Conservation (phyloP, 2,888 invertebrate genomes). For the Rhimphoctona megacephalus region DNA sequence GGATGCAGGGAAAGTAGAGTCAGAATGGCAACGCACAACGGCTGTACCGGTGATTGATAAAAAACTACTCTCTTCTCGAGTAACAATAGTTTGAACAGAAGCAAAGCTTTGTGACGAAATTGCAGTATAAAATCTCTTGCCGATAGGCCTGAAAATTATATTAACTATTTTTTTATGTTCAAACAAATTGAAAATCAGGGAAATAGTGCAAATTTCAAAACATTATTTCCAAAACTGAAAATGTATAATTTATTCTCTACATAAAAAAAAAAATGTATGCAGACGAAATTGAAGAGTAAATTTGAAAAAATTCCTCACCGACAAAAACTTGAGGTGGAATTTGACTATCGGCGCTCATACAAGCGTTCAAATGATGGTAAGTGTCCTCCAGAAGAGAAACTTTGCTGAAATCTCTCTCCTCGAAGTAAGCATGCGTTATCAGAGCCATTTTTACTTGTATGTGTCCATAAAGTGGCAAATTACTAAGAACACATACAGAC, state of each 20-base stretch:
- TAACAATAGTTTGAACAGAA: constrained; percentile 96
- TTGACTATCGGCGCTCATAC: constrained; percentile 88
- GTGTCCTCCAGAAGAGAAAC: constrained; percentile 96
- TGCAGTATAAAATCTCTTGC: constrained; percentile 92
- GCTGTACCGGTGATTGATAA: constrained; percentile 96
- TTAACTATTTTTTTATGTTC: background rate
- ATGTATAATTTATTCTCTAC: too few species aligned
- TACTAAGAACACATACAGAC: constrained; percentile 97
- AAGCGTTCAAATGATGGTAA: constrained; percentile 95
- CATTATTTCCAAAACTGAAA: too few species aligned
- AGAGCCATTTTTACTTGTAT: constrained; percentile 97
- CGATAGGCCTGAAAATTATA: constrained; percentile 89
- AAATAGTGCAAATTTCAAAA: background rate
- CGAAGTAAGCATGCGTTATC: constrained; percentile 98
- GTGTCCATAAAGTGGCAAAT: constrained; percentile 96
- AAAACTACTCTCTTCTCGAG: constrained; percentile 96
- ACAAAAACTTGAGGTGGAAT: constrained; percentile 89
- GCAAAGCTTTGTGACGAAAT: constrained; percentile 96
- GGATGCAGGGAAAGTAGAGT: constrained; percentile 96
- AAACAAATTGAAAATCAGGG: background rate
- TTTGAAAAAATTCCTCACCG: constrained; percentile 85
- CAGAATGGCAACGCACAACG: constrained; percentile 94
- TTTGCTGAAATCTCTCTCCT: constrained; percentile 96
- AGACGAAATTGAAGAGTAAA: background rate
- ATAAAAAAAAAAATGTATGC: too few species aligned